phyloP scores from a whole-genome alignment of 2,113 vertebrate genomes.

The Neodontobutis hainanensis region DNA sequence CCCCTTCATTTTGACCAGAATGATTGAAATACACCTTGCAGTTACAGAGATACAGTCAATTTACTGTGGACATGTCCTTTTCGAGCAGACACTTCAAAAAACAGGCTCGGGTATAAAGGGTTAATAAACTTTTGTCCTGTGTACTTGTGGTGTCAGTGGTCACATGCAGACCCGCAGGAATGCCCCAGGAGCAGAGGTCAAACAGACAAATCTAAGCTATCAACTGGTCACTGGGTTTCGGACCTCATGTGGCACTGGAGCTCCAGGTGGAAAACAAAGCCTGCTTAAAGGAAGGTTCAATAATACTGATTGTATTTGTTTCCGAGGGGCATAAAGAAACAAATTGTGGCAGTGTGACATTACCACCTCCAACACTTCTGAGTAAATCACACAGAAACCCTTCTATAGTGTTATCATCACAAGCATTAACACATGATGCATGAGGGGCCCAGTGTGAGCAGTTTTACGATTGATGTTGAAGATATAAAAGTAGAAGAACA shows the following conservation, averaged over 20 bases:
- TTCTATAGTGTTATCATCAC: constrained; percentile 4
- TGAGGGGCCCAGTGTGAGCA: neutral
- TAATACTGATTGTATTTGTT: neutral
- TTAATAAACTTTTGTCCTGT: too few species aligned
- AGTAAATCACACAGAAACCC: neutral
- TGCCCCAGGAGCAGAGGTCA: constrained; percentile 19
- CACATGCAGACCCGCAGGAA: constrained; percentile 45
- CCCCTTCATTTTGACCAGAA: too few species aligned
- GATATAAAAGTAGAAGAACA: neutral
- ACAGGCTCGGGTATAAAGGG: too few species aligned
- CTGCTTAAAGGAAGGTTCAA: neutral
- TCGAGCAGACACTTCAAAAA: too few species aligned
- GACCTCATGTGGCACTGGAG: neutral
- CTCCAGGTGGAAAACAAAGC: neutral
- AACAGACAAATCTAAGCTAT: constrained; percentile 3
- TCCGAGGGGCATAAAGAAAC: neutral
- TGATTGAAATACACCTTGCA: too few species aligned
- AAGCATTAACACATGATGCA: constrained; percentile 1
- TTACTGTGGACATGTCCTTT: too few species aligned
- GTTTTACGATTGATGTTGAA: neutral
- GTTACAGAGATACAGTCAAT: too few species aligned
- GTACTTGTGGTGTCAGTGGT: constrained; percentile 20
- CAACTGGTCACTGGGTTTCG: constrained; percentile 8
- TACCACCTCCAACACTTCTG: neutral
- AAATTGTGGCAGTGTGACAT: neutral